Conservation (phyloP, 2,888 invertebrate genomes). For the Dryobota labecula region DNA sequence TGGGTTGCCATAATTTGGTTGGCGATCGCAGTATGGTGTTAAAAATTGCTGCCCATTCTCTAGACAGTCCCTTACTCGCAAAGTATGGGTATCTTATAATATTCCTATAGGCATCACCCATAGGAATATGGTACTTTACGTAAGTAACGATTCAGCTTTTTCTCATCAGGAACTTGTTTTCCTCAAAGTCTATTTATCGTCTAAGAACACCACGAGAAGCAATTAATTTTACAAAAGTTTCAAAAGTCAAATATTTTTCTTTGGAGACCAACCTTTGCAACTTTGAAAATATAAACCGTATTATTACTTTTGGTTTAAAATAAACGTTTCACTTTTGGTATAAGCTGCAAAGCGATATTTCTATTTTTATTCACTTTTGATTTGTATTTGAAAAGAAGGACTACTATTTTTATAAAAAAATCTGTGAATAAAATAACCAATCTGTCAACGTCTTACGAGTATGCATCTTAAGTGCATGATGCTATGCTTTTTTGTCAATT, state of each 20-base stretch:
- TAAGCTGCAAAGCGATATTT: neutral
- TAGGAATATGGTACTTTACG: too few species aligned
- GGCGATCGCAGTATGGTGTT: too few species aligned
- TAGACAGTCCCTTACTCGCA: too few species aligned
- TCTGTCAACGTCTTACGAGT: too few species aligned
- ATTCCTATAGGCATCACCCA: too few species aligned
- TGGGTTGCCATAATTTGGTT: too few species aligned
- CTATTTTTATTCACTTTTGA: neutral
- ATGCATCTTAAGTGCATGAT: too few species aligned
- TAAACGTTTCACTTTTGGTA: slow-evolving; percentile 19
- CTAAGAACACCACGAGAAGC: slow-evolving; percentile 29
- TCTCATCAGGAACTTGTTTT: slow-evolving; percentile 19
- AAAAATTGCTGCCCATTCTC: too few species aligned
- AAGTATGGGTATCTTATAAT: too few species aligned
- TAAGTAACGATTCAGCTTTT: neutral
- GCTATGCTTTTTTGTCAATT: too few species aligned
- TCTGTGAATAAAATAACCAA: too few species aligned
- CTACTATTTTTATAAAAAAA: too few species aligned
- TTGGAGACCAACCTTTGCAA: slow-evolving; percentile 36
- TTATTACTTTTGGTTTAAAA: slow-evolving; percentile 41
- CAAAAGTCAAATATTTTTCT: slow-evolving; percentile 55
- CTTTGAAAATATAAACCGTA: slow-evolving; percentile 55
- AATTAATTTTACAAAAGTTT: slow-evolving; percentile 58
- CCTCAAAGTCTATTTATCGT: slow-evolving; percentile 32
- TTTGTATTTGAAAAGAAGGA: neutral